Evolutionary conservation across 2,888 invertebrate genomes (phyloP).

Genomic region (Drosophila peninsularis): DNA sequence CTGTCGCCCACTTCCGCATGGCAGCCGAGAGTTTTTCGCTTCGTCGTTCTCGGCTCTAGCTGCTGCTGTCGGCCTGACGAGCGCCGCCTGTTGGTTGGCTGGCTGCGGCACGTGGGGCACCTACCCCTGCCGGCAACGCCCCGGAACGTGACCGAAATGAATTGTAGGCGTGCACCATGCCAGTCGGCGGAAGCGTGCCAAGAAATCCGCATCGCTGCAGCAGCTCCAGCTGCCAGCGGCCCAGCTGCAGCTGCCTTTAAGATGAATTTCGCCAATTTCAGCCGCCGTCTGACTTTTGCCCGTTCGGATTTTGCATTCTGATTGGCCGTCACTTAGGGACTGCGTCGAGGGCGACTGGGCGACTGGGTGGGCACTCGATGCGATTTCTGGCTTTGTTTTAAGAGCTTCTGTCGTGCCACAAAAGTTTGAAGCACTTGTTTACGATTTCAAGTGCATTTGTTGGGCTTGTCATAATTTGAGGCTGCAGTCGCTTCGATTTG

Average conservation of each 20-base stretch:
- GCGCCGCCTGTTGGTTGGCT: constrained; percentile 60
- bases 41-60: constrained; percentile 13
- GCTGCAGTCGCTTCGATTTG: constrained; percentile 40
- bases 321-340: constrained; percentile 39
- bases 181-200: constrained; percentile 44
- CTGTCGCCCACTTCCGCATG: constrained; percentile 29
- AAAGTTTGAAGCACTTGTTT: constrained; percentile 75
- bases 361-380: constrained; percentile 29
- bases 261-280: constrained; percentile 34
- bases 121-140: constrained; percentile 79
- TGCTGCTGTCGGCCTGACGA: constrained; percentile 35
- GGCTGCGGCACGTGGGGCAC: constrained; percentile 44
- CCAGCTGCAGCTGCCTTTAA: constrained; percentile 29
- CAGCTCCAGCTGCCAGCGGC: constrained; percentile 10
- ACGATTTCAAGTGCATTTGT: constrained; percentile 74
- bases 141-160: constrained; percentile 82
- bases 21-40: constrained; percentile 40
- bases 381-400: constrained; percentile 57
- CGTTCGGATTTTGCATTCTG: constrained; percentile 41
- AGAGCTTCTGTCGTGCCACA: constrained; percentile 57
- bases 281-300: constrained; percentile 42
- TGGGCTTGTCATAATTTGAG: constrained; percentile 67
- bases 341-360: not conserved
- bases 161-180: constrained; percentile 79
- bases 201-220: constrained; percentile 48